Conservation (phyloP, 2,888 invertebrate species). For the Neocrepidodera transversa region DNA sequence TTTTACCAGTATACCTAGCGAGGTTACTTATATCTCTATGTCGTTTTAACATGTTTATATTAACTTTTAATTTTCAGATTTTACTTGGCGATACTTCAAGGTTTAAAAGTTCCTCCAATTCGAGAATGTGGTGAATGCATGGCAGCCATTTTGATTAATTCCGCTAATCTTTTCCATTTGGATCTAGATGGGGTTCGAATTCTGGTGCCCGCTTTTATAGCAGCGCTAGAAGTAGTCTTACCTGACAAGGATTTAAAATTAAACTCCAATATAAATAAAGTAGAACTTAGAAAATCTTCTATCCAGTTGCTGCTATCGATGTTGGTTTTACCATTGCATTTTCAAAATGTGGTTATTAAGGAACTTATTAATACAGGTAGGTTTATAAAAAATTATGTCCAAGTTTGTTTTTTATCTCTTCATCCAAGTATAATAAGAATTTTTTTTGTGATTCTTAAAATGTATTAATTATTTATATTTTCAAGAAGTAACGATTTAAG, state of each 20-base stretch:
- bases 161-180: constrained; percentile 84
- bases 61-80: constrained; percentile 64
- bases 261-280: constrained; percentile 72
- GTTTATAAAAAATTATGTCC: background rate
- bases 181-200: constrained; percentile 94
- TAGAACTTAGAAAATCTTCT: constrained; percentile 87
- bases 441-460: too few relatives aligned
- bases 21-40: constrained; percentile 43
- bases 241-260: constrained; percentile 85
- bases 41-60: background rate
- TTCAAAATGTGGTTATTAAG: constrained; percentile 76
- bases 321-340: constrained; percentile 92
- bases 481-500: too few relatives aligned
- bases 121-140: constrained; percentile 78
- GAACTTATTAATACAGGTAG: constrained; percentile 68
- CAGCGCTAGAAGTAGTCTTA: constrained; percentile 89
- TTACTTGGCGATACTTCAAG: constrained; percentile 90
- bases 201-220: constrained; percentile 87
- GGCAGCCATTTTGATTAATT: constrained; percentile 86
- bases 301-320: constrained; percentile 91
- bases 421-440: too few relatives aligned
- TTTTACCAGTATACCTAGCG: constrained; percentile 90
- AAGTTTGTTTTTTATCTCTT: too few relatives aligned
- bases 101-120: constrained; percentile 56
- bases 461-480: too few relatives aligned